Evolutionary conservation across 1,140 invertebrate genomes (phyloP).

Genomic region (Lepidotrigona ventralis): DNA sequence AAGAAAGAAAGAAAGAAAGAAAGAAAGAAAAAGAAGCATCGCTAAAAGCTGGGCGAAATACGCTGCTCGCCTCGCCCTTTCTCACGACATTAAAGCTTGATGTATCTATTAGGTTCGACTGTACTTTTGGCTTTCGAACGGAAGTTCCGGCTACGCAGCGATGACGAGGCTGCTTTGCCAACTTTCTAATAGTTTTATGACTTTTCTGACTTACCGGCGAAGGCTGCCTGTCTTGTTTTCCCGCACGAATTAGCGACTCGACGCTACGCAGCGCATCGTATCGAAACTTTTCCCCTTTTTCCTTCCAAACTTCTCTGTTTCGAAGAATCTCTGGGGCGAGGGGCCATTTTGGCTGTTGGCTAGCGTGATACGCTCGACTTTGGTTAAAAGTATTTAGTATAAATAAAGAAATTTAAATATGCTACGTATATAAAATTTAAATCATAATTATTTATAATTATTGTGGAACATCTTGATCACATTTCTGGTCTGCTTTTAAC

Average conservation of each 20-base stretch:
- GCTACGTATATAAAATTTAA: no score
- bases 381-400: no score
- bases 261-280: neutral
- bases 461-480: no score
- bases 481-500: no score
- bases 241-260: constrained; percentile 50
- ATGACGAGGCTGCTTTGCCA: constrained; percentile 30
- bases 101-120: constrained; percentile 57
- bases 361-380: no score
- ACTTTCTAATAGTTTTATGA: constrained; percentile 62
- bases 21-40: constrained; percentile 20
- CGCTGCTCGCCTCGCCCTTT: neutral
- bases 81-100: constrained; percentile 47
- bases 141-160: constrained; percentile 39
- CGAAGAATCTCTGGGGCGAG: no score
- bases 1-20: neutral
- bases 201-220: constrained; percentile 43
- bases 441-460: no score
- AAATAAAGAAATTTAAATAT: no score
- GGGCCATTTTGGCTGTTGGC: no score
- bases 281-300: constrained; percentile 24
- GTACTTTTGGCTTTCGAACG: constrained; percentile 29
- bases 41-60: constrained; percentile 3
- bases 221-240: neutral
- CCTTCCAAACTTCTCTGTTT: no score